Conservation (phyloP, 2,797 vertebrate genomes). For the Cephalopachus bancanus region DNA sequence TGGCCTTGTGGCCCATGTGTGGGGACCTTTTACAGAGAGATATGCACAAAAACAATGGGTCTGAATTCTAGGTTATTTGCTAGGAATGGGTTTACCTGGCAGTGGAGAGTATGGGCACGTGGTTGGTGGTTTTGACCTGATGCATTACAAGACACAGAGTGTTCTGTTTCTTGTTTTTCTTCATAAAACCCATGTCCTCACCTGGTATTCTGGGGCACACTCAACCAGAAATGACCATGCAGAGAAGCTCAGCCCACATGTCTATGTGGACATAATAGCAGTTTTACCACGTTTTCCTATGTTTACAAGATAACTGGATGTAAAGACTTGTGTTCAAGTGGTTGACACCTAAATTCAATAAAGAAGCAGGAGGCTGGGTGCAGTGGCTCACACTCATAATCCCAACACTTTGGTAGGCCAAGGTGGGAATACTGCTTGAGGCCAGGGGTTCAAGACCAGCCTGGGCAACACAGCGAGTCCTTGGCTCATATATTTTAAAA, state of each 20-base stretch:
- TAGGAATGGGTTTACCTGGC: background rate
- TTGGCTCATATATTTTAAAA: too few relatives aligned
- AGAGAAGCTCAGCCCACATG: background rate
- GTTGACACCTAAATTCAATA: constrained; percentile 16
- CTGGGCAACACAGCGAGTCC: too few relatives aligned
- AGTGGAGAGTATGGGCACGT: background rate
- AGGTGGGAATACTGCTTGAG: too few relatives aligned
- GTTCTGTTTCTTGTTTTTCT: background rate
- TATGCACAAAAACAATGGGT: background rate
- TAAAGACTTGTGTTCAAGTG: background rate
- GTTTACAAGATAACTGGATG: background rate
- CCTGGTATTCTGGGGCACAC: background rate
- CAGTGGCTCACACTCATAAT: too few relatives aligned
- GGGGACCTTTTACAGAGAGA: background rate
- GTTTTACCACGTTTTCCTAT: too few relatives aligned
- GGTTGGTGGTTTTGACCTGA: background rate
- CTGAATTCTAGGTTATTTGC: background rate
- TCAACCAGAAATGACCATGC: background rate
- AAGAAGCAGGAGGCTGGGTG: background rate
- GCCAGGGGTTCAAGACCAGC: too few relatives aligned
- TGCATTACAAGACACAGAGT: background rate
- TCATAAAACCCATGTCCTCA: background rate
- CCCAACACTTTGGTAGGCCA: too few relatives aligned
- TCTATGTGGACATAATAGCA: background rate
- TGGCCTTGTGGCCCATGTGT: background rate